Percentiles rank a stretch among this genome's conserved stretches.
phyloP scores from a whole-genome alignment of 2,888 invertebrate genomes.

The Cheilosia soror region DNA sequence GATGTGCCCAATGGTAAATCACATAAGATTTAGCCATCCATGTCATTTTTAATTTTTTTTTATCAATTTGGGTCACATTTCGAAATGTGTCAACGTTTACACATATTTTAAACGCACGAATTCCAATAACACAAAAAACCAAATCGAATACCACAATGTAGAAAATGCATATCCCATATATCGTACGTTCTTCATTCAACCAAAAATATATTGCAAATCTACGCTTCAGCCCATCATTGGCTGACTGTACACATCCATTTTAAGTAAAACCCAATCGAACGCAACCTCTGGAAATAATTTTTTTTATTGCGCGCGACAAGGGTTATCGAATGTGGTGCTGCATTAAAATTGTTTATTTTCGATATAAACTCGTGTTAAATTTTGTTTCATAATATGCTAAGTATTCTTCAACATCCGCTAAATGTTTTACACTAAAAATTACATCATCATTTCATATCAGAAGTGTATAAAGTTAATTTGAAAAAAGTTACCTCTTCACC shows the following conservation, averaged over 20 bases:
- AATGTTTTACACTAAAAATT: constrained; percentile 30
- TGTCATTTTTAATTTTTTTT: too few species aligned
- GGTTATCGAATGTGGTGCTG: constrained; percentile 58
- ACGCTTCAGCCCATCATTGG: neutral
- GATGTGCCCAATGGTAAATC: too few species aligned
- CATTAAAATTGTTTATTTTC: constrained; percentile 61
- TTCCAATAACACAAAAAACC: too few species aligned
- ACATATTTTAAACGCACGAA: too few species aligned
- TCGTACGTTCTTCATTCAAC: neutral
- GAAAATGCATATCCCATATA: too few species aligned
- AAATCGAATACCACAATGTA: too few species aligned
- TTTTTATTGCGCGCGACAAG: constrained; percentile 68
- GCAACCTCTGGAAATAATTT: constrained; percentile 20
- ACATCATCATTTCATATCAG: neutral
- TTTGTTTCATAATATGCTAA: constrained; percentile 12
- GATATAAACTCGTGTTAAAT: constrained; percentile 18
- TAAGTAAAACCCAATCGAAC: constrained; percentile 26
- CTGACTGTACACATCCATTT: constrained; percentile 33
- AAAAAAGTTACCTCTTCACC: constrained; percentile 42
- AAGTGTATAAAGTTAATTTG: constrained; percentile 12
- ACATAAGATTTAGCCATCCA: too few species aligned
- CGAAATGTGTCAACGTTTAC: too few species aligned
- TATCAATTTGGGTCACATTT: too few species aligned
- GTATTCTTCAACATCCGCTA: constrained; percentile 6
- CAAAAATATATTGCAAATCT: neutral